Evolutionary conservation across 2,113 vertebrate genomes (phyloP), one percentile per base, ranked within the genome.

Genomic region (Lepisosteus osseus): DNA sequence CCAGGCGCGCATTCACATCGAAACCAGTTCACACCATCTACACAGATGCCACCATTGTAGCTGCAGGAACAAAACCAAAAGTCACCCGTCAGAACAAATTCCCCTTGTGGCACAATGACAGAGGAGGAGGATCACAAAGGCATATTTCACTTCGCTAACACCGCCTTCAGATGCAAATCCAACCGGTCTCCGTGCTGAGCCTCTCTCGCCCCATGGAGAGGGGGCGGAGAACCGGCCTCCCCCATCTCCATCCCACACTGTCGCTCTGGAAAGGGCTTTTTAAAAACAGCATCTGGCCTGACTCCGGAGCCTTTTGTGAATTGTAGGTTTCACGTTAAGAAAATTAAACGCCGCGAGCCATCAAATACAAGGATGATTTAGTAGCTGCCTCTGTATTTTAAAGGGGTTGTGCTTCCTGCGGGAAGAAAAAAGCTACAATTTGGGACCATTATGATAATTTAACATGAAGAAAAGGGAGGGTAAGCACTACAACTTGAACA

Each of bases 21-120:
- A 79, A 98, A 98, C 97, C 97, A 99, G 88, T 98, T 98, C 74
- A 95, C 85, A 0, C 96, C 97, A 3, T 99, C 97, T 0, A 98
- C 93, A 4, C 97, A 99, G 84, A 94, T 79, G 12, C 96, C 97
- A 0, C 96, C 95, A 0, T 99, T 99, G 87, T 97, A 99, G 86
- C 97, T 99, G 87, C 11, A 68, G 76, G 83, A 73, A 73, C 65
- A 51, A 0, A 12, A 79, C 29, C 54, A 71, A 43, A 61, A 0
- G 3, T 42, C 63, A 65, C 68, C 65, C 54, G 47, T 7, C 13
- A 43, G 45, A 56, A 69, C 70, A 5, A 29, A 61, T 44, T 9
- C 15, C 54, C 5, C 5, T 51, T 9, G 5, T 9, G 5, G 47
- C 47, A 9, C 47, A 51, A 9, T 5, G 47, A 6, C 47, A 29